Base-by-base conservation (phyloP, 2,797 vertebrate genomes). In the Leptatherina wallacei region DNA sequence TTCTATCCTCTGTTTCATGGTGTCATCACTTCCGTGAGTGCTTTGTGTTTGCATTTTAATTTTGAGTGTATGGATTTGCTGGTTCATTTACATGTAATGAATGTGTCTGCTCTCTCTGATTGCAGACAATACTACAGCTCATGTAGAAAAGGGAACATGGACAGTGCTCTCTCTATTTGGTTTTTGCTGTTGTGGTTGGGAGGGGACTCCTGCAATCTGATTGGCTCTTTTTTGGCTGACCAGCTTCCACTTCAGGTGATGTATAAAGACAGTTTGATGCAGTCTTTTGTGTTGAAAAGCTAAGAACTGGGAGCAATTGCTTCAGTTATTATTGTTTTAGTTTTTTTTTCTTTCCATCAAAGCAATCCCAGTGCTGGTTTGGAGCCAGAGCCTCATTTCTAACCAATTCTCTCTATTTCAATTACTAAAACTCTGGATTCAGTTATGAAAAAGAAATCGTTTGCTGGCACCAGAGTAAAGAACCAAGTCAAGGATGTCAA, bases 171-270 rank as follows among this genome's bases (percentile, higher is more conserved):
- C 47, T 99, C 98, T 1, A 85, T 99, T 40, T 99, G 97, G 94
- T 99, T 99, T 85, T 91, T 99, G 55, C 82, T 99, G 79, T 93
- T 98, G 59, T 99, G 98, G 98, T 88, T 99, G 12, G 95, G 90
- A 0, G 98, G 98, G 0, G 98, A 99, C 86, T 92, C 94, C 14
- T 97, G 97, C 51, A 99, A 99, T 80, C 94, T 99, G 70, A 82
- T 97, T 2, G 98, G 98, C 8, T 98, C 97, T 20, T 96, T 97
- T 86, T 91, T 99, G 61, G 97, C 98, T 0, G 81, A 99, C 36
- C 98, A 99, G 86, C 94, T 99, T 79, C 97, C 98, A 0, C 93
- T 99, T 69, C 98, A 99, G 96, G 98, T 99, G 85, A 84, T 32
- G 29, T 33, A 11, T 33, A 18, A 12, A 7, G 47, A 32, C 42